These are phyloP conservation scores for Tipula unca DNA, from an alignment of 2,888 invertebrate species.

Conservation along the genomic window DNA sequence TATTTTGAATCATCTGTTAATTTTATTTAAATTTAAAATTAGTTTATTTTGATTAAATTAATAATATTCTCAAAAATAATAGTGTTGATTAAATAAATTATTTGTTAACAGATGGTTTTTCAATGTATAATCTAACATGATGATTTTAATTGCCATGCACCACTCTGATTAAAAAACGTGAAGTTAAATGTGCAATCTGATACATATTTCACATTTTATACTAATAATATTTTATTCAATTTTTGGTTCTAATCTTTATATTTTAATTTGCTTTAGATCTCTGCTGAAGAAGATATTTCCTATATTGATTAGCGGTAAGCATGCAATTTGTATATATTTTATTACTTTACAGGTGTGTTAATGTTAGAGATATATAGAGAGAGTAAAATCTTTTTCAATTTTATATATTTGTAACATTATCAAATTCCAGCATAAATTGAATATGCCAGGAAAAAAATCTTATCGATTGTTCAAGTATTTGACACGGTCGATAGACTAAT, in stretches of 20 bases:
- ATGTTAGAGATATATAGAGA: background rate
- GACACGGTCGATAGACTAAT: slow-evolving; percentile 49
- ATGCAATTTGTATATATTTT: background rate
- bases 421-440: background rate
- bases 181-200: slow-evolving; percentile 2
- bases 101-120: background rate
- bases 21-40: background rate
- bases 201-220: background rate
- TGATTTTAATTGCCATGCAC: slow-evolving; percentile 23
- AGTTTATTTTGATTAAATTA: background rate
- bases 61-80: background rate
- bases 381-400: background rate
- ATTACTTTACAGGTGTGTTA: background rate
- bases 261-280: too few species aligned
- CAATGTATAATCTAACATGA: background rate
- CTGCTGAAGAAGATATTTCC: background rate
- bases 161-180: slow-evolving; percentile 21
- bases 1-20: background rate
- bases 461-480: slow-evolving; percentile 27
- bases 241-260: background rate
- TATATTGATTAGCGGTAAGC: background rate
- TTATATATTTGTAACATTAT: background rate
- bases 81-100: background rate
- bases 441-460: slow-evolving; percentile 20
- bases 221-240: too few species aligned